Percentiles rank a stretch among this genome's conserved stretches.
These are phyloP conservation scores for Pseudolycoriella hygida DNA, from an alignment of 2,888 invertebrate species.

Conservation along the genomic window DNA sequence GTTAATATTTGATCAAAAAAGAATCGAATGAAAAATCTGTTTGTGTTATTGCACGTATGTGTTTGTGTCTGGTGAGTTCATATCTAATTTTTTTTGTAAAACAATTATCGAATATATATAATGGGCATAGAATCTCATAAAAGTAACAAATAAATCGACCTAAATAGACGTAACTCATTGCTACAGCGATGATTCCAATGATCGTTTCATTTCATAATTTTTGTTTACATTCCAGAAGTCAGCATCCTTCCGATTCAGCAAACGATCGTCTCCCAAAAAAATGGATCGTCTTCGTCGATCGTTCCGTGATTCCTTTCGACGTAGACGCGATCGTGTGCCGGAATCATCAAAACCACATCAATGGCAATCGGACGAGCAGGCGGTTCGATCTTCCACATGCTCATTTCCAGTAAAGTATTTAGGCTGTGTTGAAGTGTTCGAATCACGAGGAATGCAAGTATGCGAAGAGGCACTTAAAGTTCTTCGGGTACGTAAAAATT, in stretches of 20 bases:
- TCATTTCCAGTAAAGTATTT: slow-evolving; percentile 97
- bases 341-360: slow-evolving; percentile 94
- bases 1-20: no score
- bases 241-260: slow-evolving; percentile 32
- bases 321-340: slow-evolving; percentile 73
- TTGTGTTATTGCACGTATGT: no score
- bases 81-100: no score
- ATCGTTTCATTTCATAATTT: slow-evolving; percentile 6
- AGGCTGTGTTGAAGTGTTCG: slow-evolving; percentile 98
- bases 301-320: slow-evolving; percentile 84
- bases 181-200: no score
- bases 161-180: no score
- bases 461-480: slow-evolving; percentile 98
- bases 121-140: no score
- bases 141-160: no score
- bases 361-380: slow-evolving; percentile 96
- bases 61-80: no score
- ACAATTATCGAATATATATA: no score
- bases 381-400: slow-evolving; percentile 90
- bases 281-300: slow-evolving; percentile 83
- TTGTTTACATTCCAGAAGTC: slow-evolving; percentile 33
- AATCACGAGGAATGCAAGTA: slow-evolving; percentile 98
- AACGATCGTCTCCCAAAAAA: slow-evolving; percentile 45
- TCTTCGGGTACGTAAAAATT: slow-evolving; percentile 54
- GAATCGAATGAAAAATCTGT: no score